Evolutionary conservation across 2,888 invertebrate genomes (phyloP).

Genomic region (Spodoptera littoralis): DNA sequence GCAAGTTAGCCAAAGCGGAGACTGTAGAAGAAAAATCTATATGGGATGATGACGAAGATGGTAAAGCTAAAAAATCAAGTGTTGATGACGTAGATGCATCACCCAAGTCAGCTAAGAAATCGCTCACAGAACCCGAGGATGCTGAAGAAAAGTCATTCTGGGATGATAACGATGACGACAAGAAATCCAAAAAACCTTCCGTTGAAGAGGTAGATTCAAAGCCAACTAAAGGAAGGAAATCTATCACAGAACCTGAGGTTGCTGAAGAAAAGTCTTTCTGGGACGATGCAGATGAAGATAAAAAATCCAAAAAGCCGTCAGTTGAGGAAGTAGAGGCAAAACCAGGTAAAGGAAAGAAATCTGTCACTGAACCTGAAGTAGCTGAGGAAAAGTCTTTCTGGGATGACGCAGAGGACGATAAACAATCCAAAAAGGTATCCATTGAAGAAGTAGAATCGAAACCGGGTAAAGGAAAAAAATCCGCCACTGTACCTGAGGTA

Average conservation of each 20-base stretch:
- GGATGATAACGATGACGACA: constrained; percentile 67
- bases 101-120: constrained; percentile 61
- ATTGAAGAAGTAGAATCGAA: constrained; percentile 62
- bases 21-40: constrained; percentile 68
- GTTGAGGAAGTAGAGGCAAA: constrained; percentile 62
- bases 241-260: constrained; percentile 67
- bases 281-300: constrained; percentile 67
- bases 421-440: constrained; percentile 62
- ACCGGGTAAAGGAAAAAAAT: constrained; percentile 65
- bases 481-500: constrained; percentile 71
- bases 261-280: constrained; percentile 72
- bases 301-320: constrained; percentile 62
- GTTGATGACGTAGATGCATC: constrained; percentile 65
- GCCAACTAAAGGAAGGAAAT: constrained; percentile 65
- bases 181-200: constrained; percentile 62
- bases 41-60: constrained; percentile 74
- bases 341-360: constrained; percentile 65
- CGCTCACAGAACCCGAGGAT: constrained; percentile 69
- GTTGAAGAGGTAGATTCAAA: constrained; percentile 62
- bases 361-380: constrained; percentile 67
- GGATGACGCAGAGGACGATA: constrained; percentile 66
- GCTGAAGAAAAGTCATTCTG: constrained; percentile 72
- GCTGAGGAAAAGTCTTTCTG: constrained; percentile 72
- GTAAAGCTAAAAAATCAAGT: constrained; percentile 65
- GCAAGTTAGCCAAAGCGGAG: constrained; percentile 65